Evolutionary conservation across 2,888 invertebrate species (phyloP).

Genomic region (Arctia plantaginis): DNA sequence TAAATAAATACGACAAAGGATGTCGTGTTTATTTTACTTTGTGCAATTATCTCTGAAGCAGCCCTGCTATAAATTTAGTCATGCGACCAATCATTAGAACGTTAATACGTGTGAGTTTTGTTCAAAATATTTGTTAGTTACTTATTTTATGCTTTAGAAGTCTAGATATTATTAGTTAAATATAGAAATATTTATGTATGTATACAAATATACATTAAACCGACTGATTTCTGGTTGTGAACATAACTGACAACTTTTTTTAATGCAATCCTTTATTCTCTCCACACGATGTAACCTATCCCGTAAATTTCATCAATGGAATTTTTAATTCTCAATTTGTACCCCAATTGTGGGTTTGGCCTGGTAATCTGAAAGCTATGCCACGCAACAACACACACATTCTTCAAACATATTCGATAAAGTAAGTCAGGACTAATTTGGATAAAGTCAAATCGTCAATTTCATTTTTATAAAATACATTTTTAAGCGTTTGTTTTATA

Average conservation of each 20-base stretch:
- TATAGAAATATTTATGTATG: not conserved
- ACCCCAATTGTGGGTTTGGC: slow-evolving; percentile 69
- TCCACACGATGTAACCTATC: slow-evolving; percentile 36
- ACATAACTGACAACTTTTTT: not conserved
- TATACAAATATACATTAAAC: not conserved
- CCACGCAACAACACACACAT: slow-evolving; percentile 72
- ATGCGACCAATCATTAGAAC: slow-evolving; percentile 75
- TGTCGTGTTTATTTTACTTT: slow-evolving; percentile 78
- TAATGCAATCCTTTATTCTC: slow-evolving; percentile 31
- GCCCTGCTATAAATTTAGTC: slow-evolving; percentile 70
- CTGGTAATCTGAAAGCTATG: slow-evolving; percentile 75
- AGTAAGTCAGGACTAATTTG: slow-evolving; percentile 66
- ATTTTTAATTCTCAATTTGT: slow-evolving; percentile 81
- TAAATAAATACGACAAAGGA: slow-evolving; percentile 37
- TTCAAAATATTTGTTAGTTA: slow-evolving; percentile 43
- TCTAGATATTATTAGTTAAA: too few species aligned
- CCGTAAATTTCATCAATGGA: slow-evolving; percentile 58
- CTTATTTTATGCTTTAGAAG: slow-evolving; percentile 16
- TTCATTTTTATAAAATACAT: slow-evolving; percentile 17
- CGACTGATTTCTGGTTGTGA: slow-evolving; percentile 4
- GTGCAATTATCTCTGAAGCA: slow-evolving; percentile 67
- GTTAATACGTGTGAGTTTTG: slow-evolving; percentile 57
- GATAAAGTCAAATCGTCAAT: slow-evolving; percentile 57
- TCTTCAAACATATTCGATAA: slow-evolving; percentile 62
- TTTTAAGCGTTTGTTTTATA: too few species aligned